phyloP scores from a whole-genome alignment of 2,888 invertebrate species.

The Thysanoteuthis rhombus region DNA sequence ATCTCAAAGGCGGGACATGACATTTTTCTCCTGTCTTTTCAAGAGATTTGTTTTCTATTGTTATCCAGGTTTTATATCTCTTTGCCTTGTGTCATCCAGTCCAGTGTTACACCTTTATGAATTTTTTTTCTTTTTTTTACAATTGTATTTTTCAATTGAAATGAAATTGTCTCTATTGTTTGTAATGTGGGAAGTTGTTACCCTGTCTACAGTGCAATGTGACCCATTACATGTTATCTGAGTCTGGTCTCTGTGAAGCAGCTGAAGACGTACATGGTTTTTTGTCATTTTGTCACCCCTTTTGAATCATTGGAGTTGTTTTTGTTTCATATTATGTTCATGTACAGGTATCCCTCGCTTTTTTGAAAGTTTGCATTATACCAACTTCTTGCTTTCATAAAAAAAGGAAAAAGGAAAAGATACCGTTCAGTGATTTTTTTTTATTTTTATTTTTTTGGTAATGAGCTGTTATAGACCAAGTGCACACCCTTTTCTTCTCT shows the following conservation, averaged over 20 bases:
- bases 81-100: neutral
- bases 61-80: neutral
- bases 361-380: too few relatives aligned
- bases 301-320: too few relatives aligned
- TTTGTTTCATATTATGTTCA: too few relatives aligned
- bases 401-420: too few relatives aligned
- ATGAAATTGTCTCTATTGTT: neutral
- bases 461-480: too few relatives aligned
- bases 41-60: neutral
- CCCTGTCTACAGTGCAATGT: neutral
- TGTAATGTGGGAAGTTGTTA: neutral
- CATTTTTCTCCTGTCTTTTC: neutral
- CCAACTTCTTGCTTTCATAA: too few relatives aligned
- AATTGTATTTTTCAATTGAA: neutral
- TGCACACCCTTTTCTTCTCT: too few relatives aligned
- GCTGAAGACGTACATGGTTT: neutral
- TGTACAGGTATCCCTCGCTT: too few relatives aligned
- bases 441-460: too few relatives aligned
- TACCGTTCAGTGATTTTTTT: too few relatives aligned
- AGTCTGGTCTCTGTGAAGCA: neutral
- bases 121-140: neutral
- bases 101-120: neutral
- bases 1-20: neutral
- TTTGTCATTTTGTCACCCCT: neutral
- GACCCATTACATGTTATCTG: neutral